Evolutionary conservation across 2,888 invertebrate genomes (phyloP).

Genomic region (Eupithecia subfuscata): DNA sequence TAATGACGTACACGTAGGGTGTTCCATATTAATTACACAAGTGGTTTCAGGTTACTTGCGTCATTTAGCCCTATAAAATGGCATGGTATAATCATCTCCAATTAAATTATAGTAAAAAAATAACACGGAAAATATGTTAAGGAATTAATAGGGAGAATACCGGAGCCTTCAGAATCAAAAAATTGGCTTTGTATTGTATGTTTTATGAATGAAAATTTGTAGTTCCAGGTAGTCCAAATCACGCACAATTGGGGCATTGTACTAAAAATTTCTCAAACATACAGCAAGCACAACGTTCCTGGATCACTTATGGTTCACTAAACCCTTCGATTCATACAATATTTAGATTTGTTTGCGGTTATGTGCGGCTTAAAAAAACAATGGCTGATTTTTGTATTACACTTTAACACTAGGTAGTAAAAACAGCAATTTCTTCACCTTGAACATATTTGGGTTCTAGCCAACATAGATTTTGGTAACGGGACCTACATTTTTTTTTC

Average conservation of each 20-base stretch:
- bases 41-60: conserved; percentile 24
- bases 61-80: conserved; percentile 12
- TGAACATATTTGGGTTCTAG: neutral
- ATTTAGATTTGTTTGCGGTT: too few species aligned
- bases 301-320: neutral
- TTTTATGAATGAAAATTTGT: neutral
- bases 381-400: too few species aligned
- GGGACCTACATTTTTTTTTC: neutral
- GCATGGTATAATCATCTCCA: neutral
- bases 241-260: neutral
- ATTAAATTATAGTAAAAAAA: neutral
- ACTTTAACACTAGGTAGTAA: neutral
- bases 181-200: neutral
- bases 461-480: neutral
- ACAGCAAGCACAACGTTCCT: too few species aligned
- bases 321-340: too few species aligned
- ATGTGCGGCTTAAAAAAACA: too few species aligned
- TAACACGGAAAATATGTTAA: neutral
- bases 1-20: conserved; percentile 51
- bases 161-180: neutral
- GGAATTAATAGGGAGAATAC: neutral
- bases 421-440: neutral
- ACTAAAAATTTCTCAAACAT: too few species aligned
- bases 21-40: conserved; percentile 50
- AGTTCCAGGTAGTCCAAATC: neutral